Evolutionary conservation across 2,888 invertebrate species (phyloP), one percentile per base, ranked within the genome.

Genomic region (Hofmannophila pseudospretella): DNA sequence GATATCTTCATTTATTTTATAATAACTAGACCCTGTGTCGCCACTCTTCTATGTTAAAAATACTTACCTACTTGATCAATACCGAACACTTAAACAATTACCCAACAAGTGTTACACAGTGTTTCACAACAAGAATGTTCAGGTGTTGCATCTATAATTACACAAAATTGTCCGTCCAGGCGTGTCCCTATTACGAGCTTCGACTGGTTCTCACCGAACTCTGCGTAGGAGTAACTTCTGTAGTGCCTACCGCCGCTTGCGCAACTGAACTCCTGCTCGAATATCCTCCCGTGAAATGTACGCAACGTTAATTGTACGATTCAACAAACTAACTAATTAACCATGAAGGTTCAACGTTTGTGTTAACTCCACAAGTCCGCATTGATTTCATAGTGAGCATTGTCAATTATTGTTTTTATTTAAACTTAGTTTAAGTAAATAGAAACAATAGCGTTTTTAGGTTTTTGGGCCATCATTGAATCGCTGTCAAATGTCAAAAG

Each of bases 321-420:
- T 65, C 65, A 67, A 62, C 58, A 48, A 56, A 65, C 69, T 70
- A 56, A 65, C 69, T 70, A 78, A 79, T 77, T 70, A 74, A 62
- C 58, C 71, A 51, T 66, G 79, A 80, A 80, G 79, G 80, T 46
- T 66, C 48, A 44, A 44, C 41, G 45, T 40, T 53, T 51, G 54
- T 57, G 42, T 53, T 59, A 52, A 63, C 61, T 59, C 56, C 44
- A 47, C 49, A 52, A 63, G 60, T 59, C 56, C 44, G 47, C 49
- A 56, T 46, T 42, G 39, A 59, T 63, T 65, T 51, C 49, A 45
- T 44, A 50, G 33, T 44, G 12, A 44, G 42, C 38, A 44, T 45
- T 45, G 38, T 47, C 40, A 51, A 47, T 51, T 38, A 23, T 32
- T 38, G 23, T 27, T 11, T 42, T 35, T 19, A 28, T 11, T 42